Conservation (phyloP, 2,113 vertebrate species). For the Eubucco bourcierii region DNA sequence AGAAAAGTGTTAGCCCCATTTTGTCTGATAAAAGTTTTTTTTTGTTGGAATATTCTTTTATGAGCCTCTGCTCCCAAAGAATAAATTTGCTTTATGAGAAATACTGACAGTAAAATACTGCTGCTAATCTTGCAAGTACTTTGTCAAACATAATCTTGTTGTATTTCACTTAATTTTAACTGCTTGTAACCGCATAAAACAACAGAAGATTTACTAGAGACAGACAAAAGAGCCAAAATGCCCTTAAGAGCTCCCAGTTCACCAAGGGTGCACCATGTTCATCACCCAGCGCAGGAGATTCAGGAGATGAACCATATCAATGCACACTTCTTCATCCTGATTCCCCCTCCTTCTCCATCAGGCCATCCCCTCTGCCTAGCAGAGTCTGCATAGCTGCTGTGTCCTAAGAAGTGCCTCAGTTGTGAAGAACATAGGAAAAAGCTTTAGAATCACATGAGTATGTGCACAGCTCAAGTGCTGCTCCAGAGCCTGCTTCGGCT, state of each 20-base stretch:
- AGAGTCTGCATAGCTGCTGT: neutral
- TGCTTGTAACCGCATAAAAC: neutral
- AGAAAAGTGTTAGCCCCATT: neutral
- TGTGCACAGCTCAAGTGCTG: neutral
- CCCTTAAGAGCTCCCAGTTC: neutral
- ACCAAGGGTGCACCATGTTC: neutral
- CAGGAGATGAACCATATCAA: neutral
- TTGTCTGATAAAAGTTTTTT: neutral
- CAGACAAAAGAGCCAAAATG: neutral
- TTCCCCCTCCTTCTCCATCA: neutral
- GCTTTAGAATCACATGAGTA: accelerated
- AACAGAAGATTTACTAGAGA: neutral
- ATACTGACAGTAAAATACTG: neutral
- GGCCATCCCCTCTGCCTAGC: neutral
- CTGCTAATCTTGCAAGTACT: neutral
- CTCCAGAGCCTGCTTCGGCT: neutral
- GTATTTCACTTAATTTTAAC: neutral
- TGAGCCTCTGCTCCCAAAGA: neutral
- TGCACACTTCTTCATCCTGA: neutral
- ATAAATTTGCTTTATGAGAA: neutral
- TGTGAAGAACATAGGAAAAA: neutral
- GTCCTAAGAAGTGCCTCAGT: neutral
- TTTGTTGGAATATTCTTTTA: neutral
- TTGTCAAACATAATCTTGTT: neutral
- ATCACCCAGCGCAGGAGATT: neutral